Conservation (phyloP, 1,140 invertebrate species). For the Drosophila ironensis region DNA sequence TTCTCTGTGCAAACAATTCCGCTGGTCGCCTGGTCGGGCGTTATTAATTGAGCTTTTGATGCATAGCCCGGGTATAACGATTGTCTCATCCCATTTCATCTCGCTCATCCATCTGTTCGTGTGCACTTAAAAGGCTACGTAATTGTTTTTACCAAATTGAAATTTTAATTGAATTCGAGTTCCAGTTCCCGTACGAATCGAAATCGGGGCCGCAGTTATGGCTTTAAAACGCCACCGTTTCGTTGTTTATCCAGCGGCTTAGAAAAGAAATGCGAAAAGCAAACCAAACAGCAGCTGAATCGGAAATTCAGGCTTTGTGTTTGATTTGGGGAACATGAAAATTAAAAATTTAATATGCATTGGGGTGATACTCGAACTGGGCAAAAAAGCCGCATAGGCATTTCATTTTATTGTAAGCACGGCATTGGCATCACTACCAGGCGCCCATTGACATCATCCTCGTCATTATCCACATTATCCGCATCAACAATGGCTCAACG, state of each 20-base stretch:
- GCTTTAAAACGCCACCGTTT: neutral
- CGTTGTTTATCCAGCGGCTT: slow-evolving; percentile 1
- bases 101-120: slow-evolving; percentile 22
- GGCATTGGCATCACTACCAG: slow-evolving; percentile 27
- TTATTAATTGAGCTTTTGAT: slow-evolving; percentile 76
- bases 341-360: slow-evolving; percentile 67
- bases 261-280: slow-evolving; percentile 5
- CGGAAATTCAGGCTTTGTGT: neutral
- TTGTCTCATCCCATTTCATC: slow-evolving; percentile 38
- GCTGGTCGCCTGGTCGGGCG: slow-evolving; percentile 65
- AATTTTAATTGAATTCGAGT: slow-evolving; percentile 70
- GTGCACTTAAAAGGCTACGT: slow-evolving; percentile 51
- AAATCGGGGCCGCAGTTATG: slow-evolving; percentile 8
- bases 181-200: slow-evolving; percentile 44
- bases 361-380: neutral
- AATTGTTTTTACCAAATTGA: slow-evolving; percentile 63
- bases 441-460: slow-evolving; percentile 37
- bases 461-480: slow-evolving; percentile 48
- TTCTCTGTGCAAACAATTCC: slow-evolving; percentile 45
- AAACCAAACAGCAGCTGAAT: neutral
- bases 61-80: slow-evolving; percentile 53
- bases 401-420: slow-evolving; percentile 52
- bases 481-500: slow-evolving; percentile 66
- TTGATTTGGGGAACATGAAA: slow-evolving; percentile 38
- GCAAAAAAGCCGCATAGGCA: slow-evolving; percentile 61